Evolutionary conservation across 1,140 invertebrate genomes (phyloP), one percentile per base, ranked within the genome.

Genomic region (Saccostrea glomerata): DNA sequence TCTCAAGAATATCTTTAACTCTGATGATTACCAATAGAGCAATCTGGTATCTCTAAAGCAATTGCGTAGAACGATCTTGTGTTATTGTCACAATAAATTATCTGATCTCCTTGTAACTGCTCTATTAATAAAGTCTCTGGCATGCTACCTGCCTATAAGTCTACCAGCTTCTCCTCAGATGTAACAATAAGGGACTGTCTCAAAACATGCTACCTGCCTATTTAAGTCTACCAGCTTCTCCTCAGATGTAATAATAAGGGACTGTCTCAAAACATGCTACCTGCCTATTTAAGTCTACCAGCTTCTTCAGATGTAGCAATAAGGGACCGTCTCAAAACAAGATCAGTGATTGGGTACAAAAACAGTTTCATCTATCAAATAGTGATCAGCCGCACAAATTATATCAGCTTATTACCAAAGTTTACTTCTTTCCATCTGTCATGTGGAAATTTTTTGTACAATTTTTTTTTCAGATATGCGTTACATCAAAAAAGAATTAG

Each of bases 111-210:
- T 25, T 11, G 9, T 77, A 77, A 77, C 25, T 77, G 70, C 30
- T 77, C 70, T 77, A 77, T 77, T 77, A 77, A 77, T 77, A 77
- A 77, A 77, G 70, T 77, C 25, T 77, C 70, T 77, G 70, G 70
- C 25, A 77, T 77, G 70, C 70, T 11, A 77, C 70, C 25, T 77
- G 30, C 70, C 23, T 77, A 2, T 0, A 47, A 6, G 47, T 36
- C 30, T 36, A 47, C 6, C 25, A 77, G 70, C 7, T 15, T 30
- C 70, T 30, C 70, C 25, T 77, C 17, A 17, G n/a, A 63, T 20
- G 30, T 25, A 12, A 77, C 25, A 23, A 36, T 11, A 13, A n/a
- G n/a, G n/a, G n/a, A n/a, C n/a, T n/a, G n/a, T n/a, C n/a, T n/a
- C n/a, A n/a, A n/a, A n/a, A n/a, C 25, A 77, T 77, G 70, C 70